These are phyloP conservation scores for Xiphorhynchus elegans DNA, from an alignment of 2,113 vertebrate species.

Conservation along the genomic window DNA sequence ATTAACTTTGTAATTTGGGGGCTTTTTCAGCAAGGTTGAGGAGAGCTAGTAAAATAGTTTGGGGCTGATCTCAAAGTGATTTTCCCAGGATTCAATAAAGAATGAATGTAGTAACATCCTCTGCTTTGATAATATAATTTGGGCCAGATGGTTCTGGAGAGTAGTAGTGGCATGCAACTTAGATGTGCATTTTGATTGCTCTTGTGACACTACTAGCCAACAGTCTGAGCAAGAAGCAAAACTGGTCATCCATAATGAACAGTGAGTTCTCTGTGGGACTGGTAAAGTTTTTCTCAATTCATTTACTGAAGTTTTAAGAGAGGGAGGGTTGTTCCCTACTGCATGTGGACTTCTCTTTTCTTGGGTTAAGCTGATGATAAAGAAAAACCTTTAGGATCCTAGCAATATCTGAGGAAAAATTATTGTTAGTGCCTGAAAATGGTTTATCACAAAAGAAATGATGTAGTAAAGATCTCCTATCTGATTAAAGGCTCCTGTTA, in stretches of 20 bases:
- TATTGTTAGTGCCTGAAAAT: neutral
- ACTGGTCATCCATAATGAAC: neutral
- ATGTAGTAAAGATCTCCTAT: neutral
- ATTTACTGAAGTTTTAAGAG: neutral
- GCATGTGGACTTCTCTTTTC: neutral
- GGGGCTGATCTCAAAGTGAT: slow-evolving; percentile 57
- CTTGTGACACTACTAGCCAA: neutral
- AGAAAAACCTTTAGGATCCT: neutral
- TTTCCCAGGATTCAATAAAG: slow-evolving; percentile 64
- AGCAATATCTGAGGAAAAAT: neutral
- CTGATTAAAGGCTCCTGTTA: neutral
- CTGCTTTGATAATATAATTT: slow-evolving; percentile 64
- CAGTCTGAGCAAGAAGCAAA: neutral
- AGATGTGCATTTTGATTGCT: neutral
- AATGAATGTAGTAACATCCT: slow-evolving; percentile 57
- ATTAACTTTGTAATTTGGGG: slow-evolving; percentile 68
- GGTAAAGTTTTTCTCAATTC: neutral
- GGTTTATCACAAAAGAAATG: neutral
- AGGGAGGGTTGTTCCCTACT: neutral
- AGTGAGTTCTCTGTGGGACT: neutral
- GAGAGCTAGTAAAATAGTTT: slow-evolving; percentile 54
- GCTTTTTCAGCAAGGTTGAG: slow-evolving; percentile 59
- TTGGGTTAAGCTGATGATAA: neutral
- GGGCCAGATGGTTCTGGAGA: slow-evolving; percentile 56
- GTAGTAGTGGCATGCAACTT: neutral